These are phyloP conservation scores for Neodiprion virginianus DNA, from an alignment of 1,140 invertebrate genomes.

Conservation along the genomic window DNA sequence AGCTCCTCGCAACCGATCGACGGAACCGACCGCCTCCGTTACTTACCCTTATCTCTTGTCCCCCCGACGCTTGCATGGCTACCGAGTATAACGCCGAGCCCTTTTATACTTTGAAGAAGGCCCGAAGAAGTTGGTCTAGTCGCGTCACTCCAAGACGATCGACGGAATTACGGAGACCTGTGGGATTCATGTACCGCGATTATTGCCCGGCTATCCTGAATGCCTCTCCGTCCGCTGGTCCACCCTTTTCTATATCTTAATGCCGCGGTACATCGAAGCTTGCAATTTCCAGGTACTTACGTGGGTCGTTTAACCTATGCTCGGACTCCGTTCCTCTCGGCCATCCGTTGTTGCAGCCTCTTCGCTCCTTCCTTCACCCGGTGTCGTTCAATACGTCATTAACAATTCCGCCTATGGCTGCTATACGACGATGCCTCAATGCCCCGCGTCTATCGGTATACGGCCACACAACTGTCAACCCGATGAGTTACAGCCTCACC, in stretches of 20 bases:
- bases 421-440: not conserved
- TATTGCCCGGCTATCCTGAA: too few relatives aligned
- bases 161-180: too few relatives aligned
- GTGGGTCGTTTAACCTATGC: constrained; percentile 5
- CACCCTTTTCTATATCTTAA: not conserved
- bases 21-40: not conserved
- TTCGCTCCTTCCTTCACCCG: not conserved
- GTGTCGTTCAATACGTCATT: not conserved
- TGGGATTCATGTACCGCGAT: too few relatives aligned
- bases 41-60: not conserved
- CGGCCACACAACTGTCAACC: not conserved
- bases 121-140: too few relatives aligned
- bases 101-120: too few relatives aligned
- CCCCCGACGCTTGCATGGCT: too few relatives aligned
- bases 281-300: not conserved
- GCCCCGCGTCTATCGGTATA: too few relatives aligned
- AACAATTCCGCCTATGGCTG: constrained; percentile 2
- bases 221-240: too few relatives aligned
- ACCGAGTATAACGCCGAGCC: too few relatives aligned
- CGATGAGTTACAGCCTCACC: not conserved
- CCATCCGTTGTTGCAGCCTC: not conserved
- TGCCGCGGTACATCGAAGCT: not conserved
- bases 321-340: not conserved
- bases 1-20: not conserved
- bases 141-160: too few relatives aligned